Percentiles rank a stretch among this genome's conserved stretches.
Evolutionary conservation across 2,797 vertebrate species (phyloP).

Genomic region (Sebastes paucispinis): DNA sequence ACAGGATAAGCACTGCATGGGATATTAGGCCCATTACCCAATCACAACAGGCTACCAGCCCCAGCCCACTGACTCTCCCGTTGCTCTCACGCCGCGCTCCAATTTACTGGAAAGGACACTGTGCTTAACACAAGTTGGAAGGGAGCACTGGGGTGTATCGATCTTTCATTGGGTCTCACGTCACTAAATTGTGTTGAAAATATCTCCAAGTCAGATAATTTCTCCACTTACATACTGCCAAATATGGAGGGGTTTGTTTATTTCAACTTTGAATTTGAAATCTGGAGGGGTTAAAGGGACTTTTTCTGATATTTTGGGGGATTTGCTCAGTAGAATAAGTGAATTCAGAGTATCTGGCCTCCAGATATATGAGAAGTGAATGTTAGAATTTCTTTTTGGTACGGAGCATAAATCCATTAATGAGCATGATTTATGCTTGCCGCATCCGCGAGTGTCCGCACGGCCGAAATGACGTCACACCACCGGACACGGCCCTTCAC

Average conservation of each 20-base stretch:
- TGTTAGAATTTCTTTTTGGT: not conserved
- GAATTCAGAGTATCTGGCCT: not conserved
- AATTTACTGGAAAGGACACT: slow-evolving; percentile 60
- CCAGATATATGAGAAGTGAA: not conserved
- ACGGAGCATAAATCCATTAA: not conserved
- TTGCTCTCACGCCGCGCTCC: slow-evolving; percentile 40
- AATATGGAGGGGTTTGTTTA: not conserved
- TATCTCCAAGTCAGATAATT: not conserved
- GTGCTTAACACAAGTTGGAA: slow-evolving; percentile 44
- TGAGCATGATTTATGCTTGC: no score
- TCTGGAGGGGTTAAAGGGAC: not conserved
- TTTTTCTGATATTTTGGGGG: not conserved
- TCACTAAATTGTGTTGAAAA: not conserved
- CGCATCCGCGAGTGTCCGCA: no score
- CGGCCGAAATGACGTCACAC: no score
- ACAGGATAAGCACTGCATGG: slow-evolving; percentile 65
- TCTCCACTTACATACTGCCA: not conserved
- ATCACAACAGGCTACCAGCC: slow-evolving; percentile 58
- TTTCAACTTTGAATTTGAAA: not conserved
- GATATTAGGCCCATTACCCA: slow-evolving; percentile 71
- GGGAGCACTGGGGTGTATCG: not conserved
- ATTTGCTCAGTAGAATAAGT: not conserved
- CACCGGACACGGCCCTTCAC: no score
- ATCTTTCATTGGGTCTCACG: not conserved
- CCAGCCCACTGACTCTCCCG: slow-evolving; percentile 31